phyloP scores from a whole-genome alignment of 2,888 invertebrate genomes.

The Pandemis heparana region DNA sequence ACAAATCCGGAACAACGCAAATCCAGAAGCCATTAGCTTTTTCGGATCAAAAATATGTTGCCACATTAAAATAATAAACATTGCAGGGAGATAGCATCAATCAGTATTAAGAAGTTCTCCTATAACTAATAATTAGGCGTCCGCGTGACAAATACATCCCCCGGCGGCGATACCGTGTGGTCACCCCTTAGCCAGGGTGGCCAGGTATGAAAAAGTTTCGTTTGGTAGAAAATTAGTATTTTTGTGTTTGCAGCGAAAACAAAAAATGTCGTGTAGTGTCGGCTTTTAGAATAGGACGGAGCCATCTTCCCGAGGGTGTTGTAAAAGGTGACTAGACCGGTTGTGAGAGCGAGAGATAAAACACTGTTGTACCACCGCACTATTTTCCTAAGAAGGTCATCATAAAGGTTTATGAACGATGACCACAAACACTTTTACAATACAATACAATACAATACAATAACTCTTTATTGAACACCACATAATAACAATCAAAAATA shows the following conservation, averaged over 20 bases:
- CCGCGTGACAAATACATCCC: constrained; percentile 51
- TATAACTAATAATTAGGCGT: constrained; percentile 52
- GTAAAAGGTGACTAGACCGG: too few species aligned
- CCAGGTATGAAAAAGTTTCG: constrained; percentile 18
- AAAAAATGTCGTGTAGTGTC: too few species aligned
- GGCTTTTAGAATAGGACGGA: too few species aligned
- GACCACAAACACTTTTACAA: too few species aligned
- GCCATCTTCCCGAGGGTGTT: too few species aligned
- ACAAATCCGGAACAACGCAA: not conserved
- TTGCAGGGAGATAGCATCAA: constrained; percentile 45
- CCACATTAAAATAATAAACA: constrained; percentile 31
- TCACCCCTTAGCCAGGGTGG: constrained; percentile 38
- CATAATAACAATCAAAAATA: too few species aligned
- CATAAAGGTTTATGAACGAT: too few species aligned
- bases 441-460: too few species aligned
- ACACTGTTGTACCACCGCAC: too few species aligned
- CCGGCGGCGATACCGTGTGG: constrained; percentile 41
- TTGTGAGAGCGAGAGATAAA: too few species aligned
- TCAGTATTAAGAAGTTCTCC: constrained; percentile 51
- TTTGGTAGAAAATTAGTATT: constrained; percentile 15
- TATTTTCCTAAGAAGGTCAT: too few species aligned
- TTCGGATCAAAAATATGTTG: constrained; percentile 22
- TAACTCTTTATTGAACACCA: too few species aligned
- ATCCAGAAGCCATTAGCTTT: constrained; percentile 4
- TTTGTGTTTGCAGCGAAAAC: not conserved